A percentile compares a stretch with the other conserved stretches of the same genome.
Evolutionary conservation across 2,888 invertebrate genomes (phyloP).

Genomic region (Halictus ligatus): DNA sequence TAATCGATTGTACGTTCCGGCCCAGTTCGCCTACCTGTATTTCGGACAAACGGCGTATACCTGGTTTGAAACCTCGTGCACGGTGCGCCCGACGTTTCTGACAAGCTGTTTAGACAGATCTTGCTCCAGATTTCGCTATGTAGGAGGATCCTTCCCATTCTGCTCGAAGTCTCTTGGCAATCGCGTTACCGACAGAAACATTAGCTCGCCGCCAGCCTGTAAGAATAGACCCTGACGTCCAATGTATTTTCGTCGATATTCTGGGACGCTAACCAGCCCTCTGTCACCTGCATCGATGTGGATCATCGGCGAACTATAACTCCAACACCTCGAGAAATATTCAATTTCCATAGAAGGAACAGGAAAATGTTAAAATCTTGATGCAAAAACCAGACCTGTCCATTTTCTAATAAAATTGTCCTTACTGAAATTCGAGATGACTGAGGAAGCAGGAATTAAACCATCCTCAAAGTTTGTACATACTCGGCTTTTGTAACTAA

Average conservation of each 20-base stretch:
- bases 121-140: constrained; percentile 30
- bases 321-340: not conserved
- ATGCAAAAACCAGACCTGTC: no score
- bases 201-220: not conserved
- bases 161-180: constrained; percentile 1
- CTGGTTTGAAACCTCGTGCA: constrained; percentile 41
- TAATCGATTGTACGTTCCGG: constrained; percentile 28
- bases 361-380: no score
- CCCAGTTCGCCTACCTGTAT: constrained; percentile 35
- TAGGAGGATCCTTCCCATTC: constrained; percentile 24
- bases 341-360: not conserved
- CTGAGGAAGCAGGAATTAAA: no score
- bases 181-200: constrained; percentile 7
- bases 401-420: no score
- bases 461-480: no score
- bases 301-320: not conserved
- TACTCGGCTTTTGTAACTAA: no score
- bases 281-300: not conserved
- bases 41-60: constrained; percentile 44
- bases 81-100: constrained; percentile 48
- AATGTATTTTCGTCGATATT: not conserved
- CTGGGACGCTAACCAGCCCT: not conserved
- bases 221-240: constrained; percentile 1
- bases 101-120: constrained; percentile 55
- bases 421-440: no score